phyloP scores from a whole-genome alignment of 2,888 invertebrate species.

The Stegophylla sp. region DNA sequence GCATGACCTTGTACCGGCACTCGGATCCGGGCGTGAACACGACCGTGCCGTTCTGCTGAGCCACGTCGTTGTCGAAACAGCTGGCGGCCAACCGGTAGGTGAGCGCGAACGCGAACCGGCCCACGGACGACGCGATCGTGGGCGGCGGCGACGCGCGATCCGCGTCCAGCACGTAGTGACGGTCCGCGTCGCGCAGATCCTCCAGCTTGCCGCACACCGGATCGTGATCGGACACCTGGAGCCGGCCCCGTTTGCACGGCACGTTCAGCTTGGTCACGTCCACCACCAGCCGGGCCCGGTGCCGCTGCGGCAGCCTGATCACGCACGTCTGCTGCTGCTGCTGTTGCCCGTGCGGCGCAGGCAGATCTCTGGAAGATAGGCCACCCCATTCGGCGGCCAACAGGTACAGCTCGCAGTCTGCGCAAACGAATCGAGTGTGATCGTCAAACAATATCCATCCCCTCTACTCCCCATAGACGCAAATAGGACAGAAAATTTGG shows the following conservation, averaged over 20 bases:
- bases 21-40: slow-evolving; percentile 66
- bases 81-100: slow-evolving; percentile 75
- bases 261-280: slow-evolving; percentile 75
- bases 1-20: slow-evolving; percentile 75
- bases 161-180: slow-evolving; percentile 69
- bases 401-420: slow-evolving; percentile 72
- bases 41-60: slow-evolving; percentile 72
- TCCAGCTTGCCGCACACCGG: slow-evolving; percentile 75
- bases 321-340: slow-evolving; percentile 62
- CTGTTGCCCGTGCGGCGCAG: slow-evolving; percentile 55
- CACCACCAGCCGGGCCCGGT: slow-evolving; percentile 68
- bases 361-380: slow-evolving; percentile 63
- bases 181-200: slow-evolving; percentile 70
- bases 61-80: slow-evolving; percentile 75
- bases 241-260: slow-evolving; percentile 71
- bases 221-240: slow-evolving; percentile 68
- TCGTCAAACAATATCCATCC: too few relatives aligned
- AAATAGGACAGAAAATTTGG: too few relatives aligned
- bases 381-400: slow-evolving; percentile 66
- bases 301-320: slow-evolving; percentile 2
- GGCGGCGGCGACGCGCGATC: slow-evolving; percentile 64
- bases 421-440: too few relatives aligned
- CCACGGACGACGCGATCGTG: slow-evolving; percentile 65
- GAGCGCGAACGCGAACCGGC: slow-evolving; percentile 73
- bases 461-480: too few relatives aligned